A percentile compares a stretch with the other conserved stretches of the same genome.
These are phyloP conservation scores for Illadopsis cleaveri DNA, from an alignment of 2,113 vertebrate species.

Conservation along the genomic window DNA sequence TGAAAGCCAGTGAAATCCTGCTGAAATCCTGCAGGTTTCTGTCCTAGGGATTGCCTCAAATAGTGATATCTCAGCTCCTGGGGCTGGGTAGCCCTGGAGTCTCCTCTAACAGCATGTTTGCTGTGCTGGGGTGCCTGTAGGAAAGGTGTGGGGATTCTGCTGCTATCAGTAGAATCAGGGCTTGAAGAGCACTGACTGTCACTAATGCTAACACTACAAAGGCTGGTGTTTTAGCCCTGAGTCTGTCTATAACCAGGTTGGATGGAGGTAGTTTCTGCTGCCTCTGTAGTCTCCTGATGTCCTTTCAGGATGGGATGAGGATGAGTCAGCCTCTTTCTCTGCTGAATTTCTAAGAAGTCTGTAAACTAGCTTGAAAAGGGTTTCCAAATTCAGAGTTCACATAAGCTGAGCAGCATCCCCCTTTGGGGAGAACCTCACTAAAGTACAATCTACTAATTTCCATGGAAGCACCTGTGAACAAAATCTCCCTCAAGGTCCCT, in stretches of 20 bases:
- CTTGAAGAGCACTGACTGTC: neutral
- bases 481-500: slow-evolving; percentile 40
- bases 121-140: neutral
- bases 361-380: neutral
- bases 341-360: neutral
- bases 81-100: neutral
- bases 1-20: neutral
- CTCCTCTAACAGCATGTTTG: neutral
- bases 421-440: neutral
- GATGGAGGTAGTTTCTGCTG: neutral
- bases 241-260: neutral
- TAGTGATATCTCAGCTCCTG: neutral
- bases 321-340: neutral
- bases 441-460: slow-evolving; percentile 38
- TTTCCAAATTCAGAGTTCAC: neutral
- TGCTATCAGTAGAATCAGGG: neutral
- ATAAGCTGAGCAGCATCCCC: neutral
- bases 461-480: neutral
- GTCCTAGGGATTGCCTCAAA: neutral
- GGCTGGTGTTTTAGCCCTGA: neutral
- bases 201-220: neutral
- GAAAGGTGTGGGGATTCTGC: neutral
- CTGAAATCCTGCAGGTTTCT: neutral
- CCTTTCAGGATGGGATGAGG: neutral
- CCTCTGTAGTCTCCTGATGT: neutral